Evolutionary conservation across 2,113 vertebrate genomes (phyloP), one percentile per base, ranked within the genome.

Genomic region (Cinclus mexicanus): DNA sequence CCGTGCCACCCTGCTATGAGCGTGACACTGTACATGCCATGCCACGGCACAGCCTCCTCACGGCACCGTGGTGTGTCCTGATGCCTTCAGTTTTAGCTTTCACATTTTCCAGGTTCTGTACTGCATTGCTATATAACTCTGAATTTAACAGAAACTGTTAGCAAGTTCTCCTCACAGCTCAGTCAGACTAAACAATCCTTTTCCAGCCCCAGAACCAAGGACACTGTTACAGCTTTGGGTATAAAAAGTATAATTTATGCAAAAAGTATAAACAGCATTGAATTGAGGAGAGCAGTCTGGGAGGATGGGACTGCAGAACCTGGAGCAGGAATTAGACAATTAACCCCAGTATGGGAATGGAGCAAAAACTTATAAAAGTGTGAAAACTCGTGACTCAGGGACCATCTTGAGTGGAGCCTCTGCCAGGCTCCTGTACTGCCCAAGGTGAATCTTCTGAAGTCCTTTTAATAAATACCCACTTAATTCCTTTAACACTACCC

Each of bases 11-110:
- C 15, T 6, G 9, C n/a, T 19, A 2, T 1, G 10, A 9, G 79
- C 2, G 22, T 10, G 28, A 5, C 17, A 1, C 12, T 3, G 42
- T 0, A 3, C 5, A 11, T 37, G 6, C 4, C 14, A 1, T 4
- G 10, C 18, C 13, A 3, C 2, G 3, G 29, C 59, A 22, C 18
- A 23, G 31, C 2, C 39, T 19, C 49, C 31, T 22, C 37, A 17
- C 2, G 0, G 61, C 57, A 1, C 22, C 7, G 1, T 0, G 7
- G 17, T 5, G 2, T 35, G n/a, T 35, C n/a, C n/a, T n/a, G 20
- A 10, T 57, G 33, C 55, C 55, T 35, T 23, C 6, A n/a, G 6
- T 57, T 57, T n/a, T 7, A n/a, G 33, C 21, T 57, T 56, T n/a
- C 21, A 14, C 20, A 14, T 57, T 57, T n/a, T 23, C 33, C 56